Conservation (phyloP, 2,113 vertebrate species). For the Tretioscincus oriximinensis region DNA sequence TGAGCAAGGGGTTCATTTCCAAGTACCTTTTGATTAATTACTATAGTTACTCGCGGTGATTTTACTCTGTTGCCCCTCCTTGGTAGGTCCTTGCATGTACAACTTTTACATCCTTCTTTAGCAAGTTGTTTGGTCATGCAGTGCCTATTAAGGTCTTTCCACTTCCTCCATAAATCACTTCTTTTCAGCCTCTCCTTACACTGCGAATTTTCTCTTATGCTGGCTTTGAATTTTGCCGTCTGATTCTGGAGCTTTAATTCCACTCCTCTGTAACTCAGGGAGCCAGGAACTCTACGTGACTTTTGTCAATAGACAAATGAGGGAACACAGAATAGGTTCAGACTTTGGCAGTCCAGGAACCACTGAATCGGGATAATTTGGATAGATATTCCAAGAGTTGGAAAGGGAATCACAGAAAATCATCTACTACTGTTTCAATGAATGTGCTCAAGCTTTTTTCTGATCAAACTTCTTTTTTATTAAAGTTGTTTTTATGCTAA, state of each 20-base stretch:
- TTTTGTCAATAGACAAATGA: conserved; percentile 43
- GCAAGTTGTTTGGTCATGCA: background rate
- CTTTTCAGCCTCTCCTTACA: background rate
- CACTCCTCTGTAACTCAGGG: conserved; percentile 41
- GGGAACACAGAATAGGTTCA: conserved; percentile 14
- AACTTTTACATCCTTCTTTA: background rate
- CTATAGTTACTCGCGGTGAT: background rate
- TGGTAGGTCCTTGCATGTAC: accelerated
- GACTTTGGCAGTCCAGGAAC: no score
- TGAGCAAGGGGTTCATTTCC: background rate
- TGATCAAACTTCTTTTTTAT: no score
- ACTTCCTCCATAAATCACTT: conserved; percentile 5
- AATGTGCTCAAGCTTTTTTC: no score
- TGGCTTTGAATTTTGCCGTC: conserved; percentile 11
- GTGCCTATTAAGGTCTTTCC: conserved; percentile 7
- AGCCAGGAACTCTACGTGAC: conserved; percentile 16
- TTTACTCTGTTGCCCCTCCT: background rate
- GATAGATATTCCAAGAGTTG: background rate
- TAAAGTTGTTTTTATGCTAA: no score
- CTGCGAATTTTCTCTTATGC: accelerated
- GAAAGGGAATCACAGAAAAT: background rate
- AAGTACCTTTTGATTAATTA: background rate
- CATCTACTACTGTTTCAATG: no score
- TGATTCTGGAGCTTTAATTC: conserved; percentile 37
- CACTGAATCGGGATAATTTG: no score